Conservation (phyloP, 2,113 vertebrate species). For the Solea solea region DNA sequence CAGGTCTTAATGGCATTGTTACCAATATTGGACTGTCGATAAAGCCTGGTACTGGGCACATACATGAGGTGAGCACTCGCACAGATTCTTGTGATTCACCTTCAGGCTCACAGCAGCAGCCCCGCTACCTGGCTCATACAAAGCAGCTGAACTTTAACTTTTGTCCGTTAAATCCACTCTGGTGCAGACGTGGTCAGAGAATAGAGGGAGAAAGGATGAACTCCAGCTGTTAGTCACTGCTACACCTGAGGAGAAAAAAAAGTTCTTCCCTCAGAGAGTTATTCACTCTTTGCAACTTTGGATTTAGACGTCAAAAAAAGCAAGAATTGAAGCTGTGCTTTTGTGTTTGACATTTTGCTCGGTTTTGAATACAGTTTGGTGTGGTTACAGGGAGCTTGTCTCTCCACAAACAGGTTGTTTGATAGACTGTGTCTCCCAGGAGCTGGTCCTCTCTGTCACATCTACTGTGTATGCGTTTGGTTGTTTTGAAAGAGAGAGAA, state of each 20-base stretch:
- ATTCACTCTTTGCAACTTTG: no score
- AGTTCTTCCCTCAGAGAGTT: background rate
- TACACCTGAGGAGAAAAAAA: background rate
- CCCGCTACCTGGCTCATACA: conserved; percentile 11
- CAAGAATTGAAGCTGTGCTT: background rate
- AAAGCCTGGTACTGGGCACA: conserved; percentile 39
- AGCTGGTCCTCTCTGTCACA: conserved; percentile 4
- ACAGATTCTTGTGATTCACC: conserved; percentile 9
- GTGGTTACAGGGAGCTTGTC: background rate
- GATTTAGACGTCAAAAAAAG: background rate
- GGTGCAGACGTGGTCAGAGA: conserved; percentile 5
- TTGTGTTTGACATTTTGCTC: conserved; percentile 23
- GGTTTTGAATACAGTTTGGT: conserved; percentile 14
- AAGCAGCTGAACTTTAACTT: conserved; percentile 43
- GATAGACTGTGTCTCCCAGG: conserved; percentile 14
- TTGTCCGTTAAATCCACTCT: conserved; percentile 29
- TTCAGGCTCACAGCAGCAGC: conserved; percentile 37
- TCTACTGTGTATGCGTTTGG: background rate
- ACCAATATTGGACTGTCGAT: conserved; percentile 18
- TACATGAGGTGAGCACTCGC: conserved; percentile 6
- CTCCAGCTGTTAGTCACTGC: conserved; percentile 33
- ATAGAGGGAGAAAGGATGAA: conserved; percentile 8
- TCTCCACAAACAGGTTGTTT: conserved; percentile 27
- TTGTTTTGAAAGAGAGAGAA: background rate
- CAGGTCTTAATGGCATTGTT: no score